These are phyloP conservation scores for Hemaris fuciformis DNA, from an alignment of 2,888 invertebrate genomes.

Conservation along the genomic window DNA sequence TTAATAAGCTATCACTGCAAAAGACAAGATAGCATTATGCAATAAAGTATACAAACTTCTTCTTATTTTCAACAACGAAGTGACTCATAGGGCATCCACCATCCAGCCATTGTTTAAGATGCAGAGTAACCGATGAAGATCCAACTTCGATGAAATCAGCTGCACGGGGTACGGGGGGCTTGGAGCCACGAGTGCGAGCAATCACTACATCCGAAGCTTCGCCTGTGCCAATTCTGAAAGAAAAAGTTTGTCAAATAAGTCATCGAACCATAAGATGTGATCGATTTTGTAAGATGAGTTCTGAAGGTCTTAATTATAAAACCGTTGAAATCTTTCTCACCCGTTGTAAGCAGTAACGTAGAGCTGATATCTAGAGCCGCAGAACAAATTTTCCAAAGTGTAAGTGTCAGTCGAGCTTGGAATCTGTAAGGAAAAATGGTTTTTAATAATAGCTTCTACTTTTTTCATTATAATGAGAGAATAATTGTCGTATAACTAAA, in stretches of 20 bases:
- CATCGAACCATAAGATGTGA: neutral
- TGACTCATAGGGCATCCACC: conserved; percentile 97
- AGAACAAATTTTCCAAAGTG: conserved; percentile 92
- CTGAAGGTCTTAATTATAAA: neutral
- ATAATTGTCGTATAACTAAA: conserved; percentile 24
- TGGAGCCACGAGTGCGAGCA: conserved; percentile 95
- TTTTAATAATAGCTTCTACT: neutral
- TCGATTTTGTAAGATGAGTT: neutral
- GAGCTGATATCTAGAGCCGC: conserved; percentile 96
- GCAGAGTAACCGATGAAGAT: conserved; percentile 95
- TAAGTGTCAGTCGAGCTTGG: conserved; percentile 90
- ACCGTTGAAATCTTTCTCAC: conserved; percentile 62
- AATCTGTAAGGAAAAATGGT: conserved; percentile 59
- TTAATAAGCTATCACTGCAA: neutral
- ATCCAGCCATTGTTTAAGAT: conserved; percentile 95
- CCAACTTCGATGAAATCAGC: conserved; percentile 95
- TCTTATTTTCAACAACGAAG: conserved; percentile 96
- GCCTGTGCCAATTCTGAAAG: conserved; percentile 91
- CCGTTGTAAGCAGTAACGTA: conserved; percentile 96
- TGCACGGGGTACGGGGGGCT: conserved; percentile 95
- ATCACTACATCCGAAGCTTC: conserved; percentile 94
- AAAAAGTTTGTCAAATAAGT: neutral
- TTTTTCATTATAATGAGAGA: neutral
- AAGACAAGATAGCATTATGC: neutral
- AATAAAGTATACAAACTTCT: conserved; percentile 82